Evolutionary conservation across 1,140 invertebrate species (phyloP), one percentile per base, ranked within the genome.

Genomic region (Thaumetopoea pityocampa): DNA sequence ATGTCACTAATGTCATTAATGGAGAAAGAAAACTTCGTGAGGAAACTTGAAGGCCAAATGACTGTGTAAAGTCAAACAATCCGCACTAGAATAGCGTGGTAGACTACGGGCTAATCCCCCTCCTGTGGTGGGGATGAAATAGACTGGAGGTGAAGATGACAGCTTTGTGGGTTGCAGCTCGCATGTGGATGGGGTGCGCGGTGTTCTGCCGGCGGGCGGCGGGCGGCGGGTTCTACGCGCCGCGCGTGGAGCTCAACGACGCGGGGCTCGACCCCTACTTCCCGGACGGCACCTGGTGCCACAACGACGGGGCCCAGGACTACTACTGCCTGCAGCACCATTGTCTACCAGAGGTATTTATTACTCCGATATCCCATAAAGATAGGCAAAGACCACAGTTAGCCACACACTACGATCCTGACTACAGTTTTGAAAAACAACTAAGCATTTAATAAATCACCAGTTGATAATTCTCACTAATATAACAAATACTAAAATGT

Each of bases 241-340:
- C 92, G 1, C 80, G 91, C 2, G 78, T 92, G 2, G 92, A 93
- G 72, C 80, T 93, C 18, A 92, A 93, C 63, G 90, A 91, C 63
- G 73, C 90, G 11, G 91, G 90, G 3, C 71, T 92, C 3, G 89
- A 92, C 51, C 89, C 92, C 0, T 93, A 93, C 71, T 92, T 93
- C 62, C 93, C 93, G 0, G 92, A 94, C 73, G 93, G 93, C 1
- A 94, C 92, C 2, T 93, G 91, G 91, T 94, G 92, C 56, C 91
- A 94, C 62, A 82, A 84, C 48, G 89, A 92, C 41, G 85, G 82
- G 2, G 58, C 67, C 2, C 80, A 84, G 20, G 83, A 93, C 60
- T 93, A 91, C 67, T 94, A 89, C 58, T 94, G 93, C 50, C 76
- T 90, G 14, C 89, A 92, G 28, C 91, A 92, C 67, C 89, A 92